phyloP scores from a whole-genome alignment of 2,113 vertebrate genomes.

The Agapornis roseicollis region DNA sequence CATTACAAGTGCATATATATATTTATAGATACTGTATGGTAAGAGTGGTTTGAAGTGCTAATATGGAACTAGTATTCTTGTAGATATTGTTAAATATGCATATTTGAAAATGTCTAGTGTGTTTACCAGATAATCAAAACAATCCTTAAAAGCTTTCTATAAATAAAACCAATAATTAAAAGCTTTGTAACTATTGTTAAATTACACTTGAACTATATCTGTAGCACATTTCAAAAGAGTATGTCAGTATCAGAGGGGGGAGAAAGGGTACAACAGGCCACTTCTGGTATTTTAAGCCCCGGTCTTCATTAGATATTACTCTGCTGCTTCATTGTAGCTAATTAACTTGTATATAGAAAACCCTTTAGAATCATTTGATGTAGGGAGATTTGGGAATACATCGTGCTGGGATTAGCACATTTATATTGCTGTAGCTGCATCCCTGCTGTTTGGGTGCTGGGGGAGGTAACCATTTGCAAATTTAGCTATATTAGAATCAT shows the following conservation, averaged over 20 bases:
- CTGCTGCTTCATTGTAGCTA: constrained; percentile 21
- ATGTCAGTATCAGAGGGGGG: background rate
- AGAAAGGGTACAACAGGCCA: background rate
- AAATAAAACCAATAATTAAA: background rate
- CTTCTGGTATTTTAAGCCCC: constrained; percentile 14
- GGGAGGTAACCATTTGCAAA: constrained; percentile 5
- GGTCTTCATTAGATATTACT: constrained; percentile 28
- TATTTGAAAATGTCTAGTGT: background rate
- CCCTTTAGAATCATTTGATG: constrained; percentile 53
- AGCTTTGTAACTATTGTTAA: background rate
- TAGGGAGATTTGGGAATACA: constrained; percentile 46
- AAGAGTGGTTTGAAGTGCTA: background rate
- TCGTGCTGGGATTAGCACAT: constrained; percentile 48
- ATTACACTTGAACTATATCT: background rate
- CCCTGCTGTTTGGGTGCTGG: constrained; percentile 43
- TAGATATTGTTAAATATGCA: background rate
- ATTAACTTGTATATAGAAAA: constrained; percentile 70
- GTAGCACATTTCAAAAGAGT: background rate
- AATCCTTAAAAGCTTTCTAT: background rate
- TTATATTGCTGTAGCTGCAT: background rate
- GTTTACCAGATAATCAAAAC: background rate
- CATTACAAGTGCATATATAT: background rate
- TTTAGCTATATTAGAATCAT: background rate
- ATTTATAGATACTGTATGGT: background rate
- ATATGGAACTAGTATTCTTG: background rate